These are phyloP conservation scores for Callyntrura guangdongensis DNA, from an alignment of 2,888 invertebrate genomes.

Conservation along the genomic window DNA sequence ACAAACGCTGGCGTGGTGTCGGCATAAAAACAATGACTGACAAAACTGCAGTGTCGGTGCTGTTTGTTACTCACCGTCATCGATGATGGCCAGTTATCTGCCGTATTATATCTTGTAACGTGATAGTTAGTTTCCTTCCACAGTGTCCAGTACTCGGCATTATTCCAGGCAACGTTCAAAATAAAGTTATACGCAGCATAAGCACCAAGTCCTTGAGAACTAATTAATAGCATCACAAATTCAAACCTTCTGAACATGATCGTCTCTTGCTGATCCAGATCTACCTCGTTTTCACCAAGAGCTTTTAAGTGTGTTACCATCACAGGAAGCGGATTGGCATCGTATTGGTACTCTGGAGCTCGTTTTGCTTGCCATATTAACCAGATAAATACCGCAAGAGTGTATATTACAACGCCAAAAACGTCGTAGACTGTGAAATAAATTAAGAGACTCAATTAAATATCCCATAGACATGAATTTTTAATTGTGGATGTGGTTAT, in stretches of 20 bases:
- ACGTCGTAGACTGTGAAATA: constrained; percentile 16
- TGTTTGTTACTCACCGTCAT: background rate
- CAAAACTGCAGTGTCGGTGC: too few species aligned
- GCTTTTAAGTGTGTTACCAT: constrained; percentile 21
- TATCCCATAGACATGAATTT: background rate
- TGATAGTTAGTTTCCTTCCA: constrained; percentile 17
- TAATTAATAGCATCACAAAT: constrained; percentile 11
- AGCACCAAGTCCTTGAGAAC: background rate
- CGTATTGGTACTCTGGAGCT: constrained; percentile 33
- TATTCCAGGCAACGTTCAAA: background rate
- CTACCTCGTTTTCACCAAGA: background rate
- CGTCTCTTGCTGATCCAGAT: too few species aligned
- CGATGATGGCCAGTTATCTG: constrained; percentile 13
- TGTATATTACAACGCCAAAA: constrained; percentile 25
- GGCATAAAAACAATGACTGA: too few species aligned
- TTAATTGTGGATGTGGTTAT: too few species aligned
- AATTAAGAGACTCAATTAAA: background rate
- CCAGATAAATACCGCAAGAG: background rate
- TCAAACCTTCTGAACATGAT: constrained; percentile 5
- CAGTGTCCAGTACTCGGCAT: constrained; percentile 22
- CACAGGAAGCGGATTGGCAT: constrained; percentile 18
- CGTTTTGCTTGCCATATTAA: constrained; percentile 16
- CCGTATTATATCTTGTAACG: background rate
- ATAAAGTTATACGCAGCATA: constrained; percentile 1
- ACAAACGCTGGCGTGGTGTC: too few species aligned